Evolutionary conservation across 2,888 invertebrate genomes (phyloP).

Genomic region (Lampropteryx suffumata): DNA sequence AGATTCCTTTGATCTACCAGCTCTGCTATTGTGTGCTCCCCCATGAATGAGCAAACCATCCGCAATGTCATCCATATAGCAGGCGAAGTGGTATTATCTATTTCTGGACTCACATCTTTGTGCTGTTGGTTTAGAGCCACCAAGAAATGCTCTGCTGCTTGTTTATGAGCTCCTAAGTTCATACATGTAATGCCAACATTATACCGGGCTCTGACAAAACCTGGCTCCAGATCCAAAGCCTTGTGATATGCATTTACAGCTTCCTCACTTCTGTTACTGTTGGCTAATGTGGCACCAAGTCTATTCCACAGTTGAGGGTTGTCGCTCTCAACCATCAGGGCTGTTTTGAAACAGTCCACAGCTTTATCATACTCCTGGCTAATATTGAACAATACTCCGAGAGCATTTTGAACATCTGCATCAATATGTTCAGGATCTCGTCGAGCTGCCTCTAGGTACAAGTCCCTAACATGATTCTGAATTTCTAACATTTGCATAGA

Average conservation of each 20-base stretch:
- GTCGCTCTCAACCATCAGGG: constrained; percentile 89
- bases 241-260: constrained; percentile 97
- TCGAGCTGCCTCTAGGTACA: constrained; percentile 91
- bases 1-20: constrained; percentile 85
- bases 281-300: constrained; percentile 98
- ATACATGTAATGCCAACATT: constrained; percentile 99
- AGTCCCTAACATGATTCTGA: constrained; percentile 86
- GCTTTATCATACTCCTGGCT: constrained; percentile 98
- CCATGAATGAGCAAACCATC: constrained; percentile 93
- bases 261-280: constrained; percentile 96
- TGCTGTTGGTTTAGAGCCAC: constrained; percentile 96
- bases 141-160: constrained; percentile 97
- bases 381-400: constrained; percentile 97
- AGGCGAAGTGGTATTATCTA: constrained; percentile 86
- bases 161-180: constrained; percentile 96
- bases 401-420: constrained; percentile 95
- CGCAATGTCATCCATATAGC: constrained; percentile 97
- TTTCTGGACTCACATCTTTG: constrained; percentile 66
- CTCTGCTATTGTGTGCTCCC: constrained; percentile 84
- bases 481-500: constrained; percentile 72
- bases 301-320: constrained; percentile 98
- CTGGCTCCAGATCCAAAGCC: constrained; percentile 95
- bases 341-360: constrained; percentile 96
- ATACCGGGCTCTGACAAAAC: constrained; percentile 97
- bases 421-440: constrained; percentile 89